A percentile compares a stretch with the other conserved stretches of the same genome.
phyloP scores from a whole-genome alignment of 2,113 vertebrate species.

The Oreochromis spilurus region DNA sequence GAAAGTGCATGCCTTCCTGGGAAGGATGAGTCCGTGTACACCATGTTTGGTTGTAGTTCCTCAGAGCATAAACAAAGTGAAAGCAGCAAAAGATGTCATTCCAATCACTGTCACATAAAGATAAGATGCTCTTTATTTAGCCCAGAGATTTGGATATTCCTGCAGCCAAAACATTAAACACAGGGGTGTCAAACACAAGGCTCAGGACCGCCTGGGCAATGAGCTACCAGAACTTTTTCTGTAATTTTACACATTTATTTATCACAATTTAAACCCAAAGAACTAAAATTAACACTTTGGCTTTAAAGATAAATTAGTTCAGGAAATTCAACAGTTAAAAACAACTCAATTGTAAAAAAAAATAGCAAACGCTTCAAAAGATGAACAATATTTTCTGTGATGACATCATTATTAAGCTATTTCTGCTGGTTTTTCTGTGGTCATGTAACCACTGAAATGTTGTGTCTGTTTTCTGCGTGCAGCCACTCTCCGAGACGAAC shows the following conservation, averaged over 20 bases:
- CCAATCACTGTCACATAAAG: neutral
- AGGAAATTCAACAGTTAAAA: neutral
- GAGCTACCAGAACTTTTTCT: accelerated
- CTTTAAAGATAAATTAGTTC: neutral
- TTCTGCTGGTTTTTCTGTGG: neutral
- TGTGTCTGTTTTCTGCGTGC: neutral
- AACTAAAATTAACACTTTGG: accelerated
- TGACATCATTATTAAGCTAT: neutral
- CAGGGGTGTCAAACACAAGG: neutral
- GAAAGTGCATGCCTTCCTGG: accelerated
- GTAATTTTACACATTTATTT: neutral
- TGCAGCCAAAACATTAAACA: neutral
- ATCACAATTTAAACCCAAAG: neutral
- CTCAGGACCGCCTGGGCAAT: neutral
- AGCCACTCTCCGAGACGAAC: slow-evolving; percentile 67
- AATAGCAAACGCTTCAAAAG: neutral
- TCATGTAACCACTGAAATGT: neutral
- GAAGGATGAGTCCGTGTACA: neutral
- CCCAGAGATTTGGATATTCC: neutral
- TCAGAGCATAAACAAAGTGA: neutral
- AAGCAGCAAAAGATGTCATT: neutral
- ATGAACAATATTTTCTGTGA: neutral
- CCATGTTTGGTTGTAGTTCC: accelerated
- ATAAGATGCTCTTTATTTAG: neutral
- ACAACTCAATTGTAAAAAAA: neutral